Conservation (phyloP, 2,888 invertebrate genomes). For the Lasioglossum morio region DNA sequence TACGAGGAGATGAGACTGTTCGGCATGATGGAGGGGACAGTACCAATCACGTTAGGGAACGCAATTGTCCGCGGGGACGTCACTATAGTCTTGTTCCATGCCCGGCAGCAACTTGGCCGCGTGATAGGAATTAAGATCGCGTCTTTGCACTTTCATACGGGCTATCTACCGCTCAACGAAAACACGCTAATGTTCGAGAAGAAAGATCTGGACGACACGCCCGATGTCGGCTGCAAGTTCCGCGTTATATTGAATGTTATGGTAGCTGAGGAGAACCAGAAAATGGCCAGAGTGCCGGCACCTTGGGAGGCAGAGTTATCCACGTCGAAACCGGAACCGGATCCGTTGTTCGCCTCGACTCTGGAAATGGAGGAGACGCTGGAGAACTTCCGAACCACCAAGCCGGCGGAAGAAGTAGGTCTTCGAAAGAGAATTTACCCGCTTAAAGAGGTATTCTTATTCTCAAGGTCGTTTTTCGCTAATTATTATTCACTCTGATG, state of each 20-base stretch:
- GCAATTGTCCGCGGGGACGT: constrained; percentile 94
- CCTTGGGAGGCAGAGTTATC: constrained; percentile 90
- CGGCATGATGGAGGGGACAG: constrained; percentile 90
- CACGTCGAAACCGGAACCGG: constrained; percentile 85
- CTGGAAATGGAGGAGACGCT: constrained; percentile 93
- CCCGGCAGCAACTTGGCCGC: constrained; percentile 93
- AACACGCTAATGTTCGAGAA: constrained; percentile 91
- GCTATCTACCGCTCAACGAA: constrained; percentile 91
- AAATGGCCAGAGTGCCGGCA: constrained; percentile 88
- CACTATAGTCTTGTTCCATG: constrained; percentile 92
- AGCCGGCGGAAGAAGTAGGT: constrained; percentile 85
- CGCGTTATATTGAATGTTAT: constrained; percentile 89
- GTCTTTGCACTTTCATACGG: constrained; percentile 95
- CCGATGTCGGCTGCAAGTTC: constrained; percentile 89
- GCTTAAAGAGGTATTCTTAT: background rate
- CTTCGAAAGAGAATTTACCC: background rate
- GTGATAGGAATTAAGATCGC: constrained; percentile 94
- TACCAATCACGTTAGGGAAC: constrained; percentile 83
- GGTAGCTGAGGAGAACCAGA: constrained; percentile 89
- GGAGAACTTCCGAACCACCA: constrained; percentile 88
- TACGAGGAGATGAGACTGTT: constrained; percentile 95
- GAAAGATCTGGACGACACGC: constrained; percentile 93
- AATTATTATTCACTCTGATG: background rate
- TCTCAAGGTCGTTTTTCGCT: too few relatives aligned
- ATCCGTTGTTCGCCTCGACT: constrained; percentile 90